phyloP scores from a whole-genome alignment of 2,888 invertebrate species.

The Arge pagana region DNA sequence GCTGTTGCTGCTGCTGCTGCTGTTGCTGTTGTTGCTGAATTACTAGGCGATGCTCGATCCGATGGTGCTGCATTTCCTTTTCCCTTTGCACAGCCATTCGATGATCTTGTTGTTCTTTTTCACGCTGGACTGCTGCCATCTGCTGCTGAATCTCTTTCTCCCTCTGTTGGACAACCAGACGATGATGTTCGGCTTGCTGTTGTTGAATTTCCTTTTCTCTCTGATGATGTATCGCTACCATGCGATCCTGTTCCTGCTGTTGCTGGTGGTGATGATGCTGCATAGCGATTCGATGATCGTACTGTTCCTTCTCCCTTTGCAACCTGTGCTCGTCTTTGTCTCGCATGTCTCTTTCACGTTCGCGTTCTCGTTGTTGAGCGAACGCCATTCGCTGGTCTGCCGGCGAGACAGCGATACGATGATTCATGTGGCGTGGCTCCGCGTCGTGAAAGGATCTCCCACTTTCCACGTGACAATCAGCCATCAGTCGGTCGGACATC shows the following conservation, averaged over 20 bases:
- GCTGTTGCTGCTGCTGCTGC: slow-evolving; percentile 37
- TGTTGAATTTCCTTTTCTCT: slow-evolving; percentile 46
- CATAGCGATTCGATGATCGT: slow-evolving; percentile 45
- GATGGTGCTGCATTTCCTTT: slow-evolving; percentile 49
- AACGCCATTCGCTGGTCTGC: slow-evolving; percentile 49
- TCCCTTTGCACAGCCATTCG: slow-evolving; percentile 47
- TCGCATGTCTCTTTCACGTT: slow-evolving; percentile 48
- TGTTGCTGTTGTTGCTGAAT: slow-evolving; percentile 47
- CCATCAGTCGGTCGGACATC: slow-evolving; percentile 57
- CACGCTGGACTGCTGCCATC: slow-evolving; percentile 42
- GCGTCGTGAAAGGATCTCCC: slow-evolving; percentile 59
- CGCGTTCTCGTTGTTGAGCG: slow-evolving; percentile 46
- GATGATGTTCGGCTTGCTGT: slow-evolving; percentile 40
- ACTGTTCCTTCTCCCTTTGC: slow-evolving; percentile 50
- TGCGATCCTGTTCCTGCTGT: slow-evolving; percentile 35
- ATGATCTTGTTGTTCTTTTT: slow-evolving; percentile 48
- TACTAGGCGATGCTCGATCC: slow-evolving; percentile 42
- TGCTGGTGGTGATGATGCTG: slow-evolving; percentile 31
- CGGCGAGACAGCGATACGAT: slow-evolving; percentile 48
- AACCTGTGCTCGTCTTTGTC: slow-evolving; percentile 48
- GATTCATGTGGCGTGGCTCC: slow-evolving; percentile 60
- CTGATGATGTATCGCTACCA: slow-evolving; percentile 27
- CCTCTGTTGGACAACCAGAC: slow-evolving; percentile 32
- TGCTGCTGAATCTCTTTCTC: slow-evolving; percentile 54
- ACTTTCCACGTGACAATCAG: slow-evolving; percentile 49